Evolutionary conservation across 2,797 vertebrate genomes (phyloP).

Genomic region (Amblyopsis hoosieri): DNA sequence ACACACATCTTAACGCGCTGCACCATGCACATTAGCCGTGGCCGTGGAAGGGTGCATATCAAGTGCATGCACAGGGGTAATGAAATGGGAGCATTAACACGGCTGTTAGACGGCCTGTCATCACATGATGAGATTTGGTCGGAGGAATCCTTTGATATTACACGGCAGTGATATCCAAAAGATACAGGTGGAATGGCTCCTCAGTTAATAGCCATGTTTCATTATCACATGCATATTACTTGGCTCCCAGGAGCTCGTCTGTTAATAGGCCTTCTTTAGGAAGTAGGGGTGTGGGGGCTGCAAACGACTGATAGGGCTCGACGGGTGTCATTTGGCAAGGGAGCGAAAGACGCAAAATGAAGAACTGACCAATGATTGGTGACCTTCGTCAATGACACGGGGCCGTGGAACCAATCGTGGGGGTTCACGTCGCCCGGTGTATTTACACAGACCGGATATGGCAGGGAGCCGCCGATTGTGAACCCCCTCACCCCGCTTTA

Average conservation of each 20-base stretch:
- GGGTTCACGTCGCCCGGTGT: conserved; percentile 67
- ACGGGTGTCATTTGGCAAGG: conserved; percentile 64
- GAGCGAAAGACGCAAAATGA: conserved; percentile 63
- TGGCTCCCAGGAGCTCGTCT: conserved; percentile 80
- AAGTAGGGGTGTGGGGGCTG: conserved; percentile 31
- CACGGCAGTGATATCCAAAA: conserved; percentile 82
- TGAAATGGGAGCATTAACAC: conserved; percentile 70
- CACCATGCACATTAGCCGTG: conserved; percentile 44
- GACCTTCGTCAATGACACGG: conserved; percentile 81
- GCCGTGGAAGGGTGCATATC: conserved; percentile 55
- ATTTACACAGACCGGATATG: conserved; percentile 81
- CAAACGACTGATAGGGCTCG: conserved; percentile 73
- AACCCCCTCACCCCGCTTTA: conserved; percentile 94
- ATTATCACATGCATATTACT: conserved; percentile 89
- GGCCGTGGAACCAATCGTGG: conserved; percentile 55
- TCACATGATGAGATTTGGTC: conserved; percentile 81
- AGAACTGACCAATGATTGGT: conserved; percentile 78
- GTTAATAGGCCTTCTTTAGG: conserved; percentile 79
- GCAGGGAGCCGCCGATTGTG: conserved; percentile 75
- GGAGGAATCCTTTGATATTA: conserved; percentile 81
- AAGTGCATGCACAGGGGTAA: conserved; percentile 59
- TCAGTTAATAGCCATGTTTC: conserved; percentile 86
- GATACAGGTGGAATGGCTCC: conserved; percentile 84
- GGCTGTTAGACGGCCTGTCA: conserved; percentile 74
- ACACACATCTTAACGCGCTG: conserved; percentile 60